Evolutionary conservation across 2,797 vertebrate species (phyloP).

Genomic region (Loris lydekkerianus): DNA sequence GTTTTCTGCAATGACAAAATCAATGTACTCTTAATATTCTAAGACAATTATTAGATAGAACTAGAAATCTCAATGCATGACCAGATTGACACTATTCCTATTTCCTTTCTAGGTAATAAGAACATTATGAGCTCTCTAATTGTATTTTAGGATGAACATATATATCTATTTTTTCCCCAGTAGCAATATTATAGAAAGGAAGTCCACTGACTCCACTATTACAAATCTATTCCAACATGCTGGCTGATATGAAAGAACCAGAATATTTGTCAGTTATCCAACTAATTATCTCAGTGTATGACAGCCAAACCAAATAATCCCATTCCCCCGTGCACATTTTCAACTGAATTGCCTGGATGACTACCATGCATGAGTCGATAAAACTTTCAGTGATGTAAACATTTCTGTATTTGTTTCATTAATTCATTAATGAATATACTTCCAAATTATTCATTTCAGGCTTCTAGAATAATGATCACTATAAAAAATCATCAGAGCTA

Average conservation of each 20-base stretch:
- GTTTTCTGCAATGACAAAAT: neutral
- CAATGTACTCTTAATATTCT: neutral
- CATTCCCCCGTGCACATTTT: conserved; percentile 30
- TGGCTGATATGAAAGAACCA: conserved; percentile 47
- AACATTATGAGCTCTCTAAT: neutral
- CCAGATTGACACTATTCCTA: neutral
- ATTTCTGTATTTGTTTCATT: conserved; percentile 65
- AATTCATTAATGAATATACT: conserved; percentile 57
- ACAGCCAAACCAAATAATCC: conserved; percentile 69
- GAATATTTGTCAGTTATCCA: conserved; percentile 63
- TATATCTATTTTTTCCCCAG: neutral
- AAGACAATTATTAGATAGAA: neutral
- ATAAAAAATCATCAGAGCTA: conserved; percentile 42
- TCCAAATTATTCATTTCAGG: conserved; percentile 25
- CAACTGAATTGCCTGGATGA: conserved; percentile 64
- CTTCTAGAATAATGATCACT: conserved; percentile 23
- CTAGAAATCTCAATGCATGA: neutral
- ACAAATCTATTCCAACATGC: conserved; percentile 12
- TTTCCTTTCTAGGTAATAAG: neutral
- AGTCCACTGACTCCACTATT: neutral
- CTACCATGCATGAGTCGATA: conserved; percentile 25
- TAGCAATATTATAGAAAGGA: conserved; percentile 14
- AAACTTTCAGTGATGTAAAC: conserved; percentile 39
- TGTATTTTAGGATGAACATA: neutral
- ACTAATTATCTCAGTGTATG: conserved; percentile 71